phyloP scores from a whole-genome alignment of 2,797 vertebrate species.

The Fistularia tabacaria region DNA sequence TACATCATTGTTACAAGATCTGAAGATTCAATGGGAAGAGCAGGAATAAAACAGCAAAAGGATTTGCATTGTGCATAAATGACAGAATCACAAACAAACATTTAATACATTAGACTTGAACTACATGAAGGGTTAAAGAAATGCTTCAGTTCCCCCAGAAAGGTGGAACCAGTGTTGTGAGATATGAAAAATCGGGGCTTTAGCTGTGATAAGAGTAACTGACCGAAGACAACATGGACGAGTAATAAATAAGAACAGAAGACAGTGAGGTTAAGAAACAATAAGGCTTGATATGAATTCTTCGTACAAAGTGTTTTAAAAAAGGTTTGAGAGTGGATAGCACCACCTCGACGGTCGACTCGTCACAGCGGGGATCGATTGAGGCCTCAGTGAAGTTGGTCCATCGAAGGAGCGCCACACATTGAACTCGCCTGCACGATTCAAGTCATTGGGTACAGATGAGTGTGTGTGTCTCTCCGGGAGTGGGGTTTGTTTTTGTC shows the following conservation, averaged over 20 bases:
- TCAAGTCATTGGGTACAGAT: constrained; percentile 8
- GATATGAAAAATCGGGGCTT: constrained; percentile 40
- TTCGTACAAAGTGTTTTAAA: constrained; percentile 52
- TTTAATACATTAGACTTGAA: constrained; percentile 38
- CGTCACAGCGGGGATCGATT: constrained; percentile 39
- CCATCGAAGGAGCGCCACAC: constrained; percentile 43
- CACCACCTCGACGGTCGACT: constrained; percentile 28
- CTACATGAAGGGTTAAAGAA: constrained; percentile 38
- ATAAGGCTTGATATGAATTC: constrained; percentile 70
- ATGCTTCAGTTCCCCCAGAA: constrained; percentile 46
- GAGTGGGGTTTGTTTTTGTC: constrained; percentile 10
- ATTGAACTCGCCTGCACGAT: constrained; percentile 4
- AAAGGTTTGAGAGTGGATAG: constrained; percentile 36
- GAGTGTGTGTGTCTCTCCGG: constrained; percentile 34
- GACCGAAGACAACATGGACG: constrained; percentile 37
- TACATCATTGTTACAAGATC: constrained; percentile 95
- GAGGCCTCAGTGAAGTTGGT: constrained; percentile 74
- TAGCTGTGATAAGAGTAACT: constrained; percentile 32
- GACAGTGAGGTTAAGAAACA: constrained; percentile 39
- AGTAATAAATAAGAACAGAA: constrained; percentile 72
- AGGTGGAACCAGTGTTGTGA: constrained; percentile 57
- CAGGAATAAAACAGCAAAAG: constrained; percentile 81
- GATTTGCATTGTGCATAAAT: constrained; percentile 81
- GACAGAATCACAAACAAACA: constrained; percentile 67
- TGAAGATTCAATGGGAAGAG: constrained; percentile 64